Conservation (phyloP, 2,113 vertebrate genomes). For the Naja naja region DNA sequence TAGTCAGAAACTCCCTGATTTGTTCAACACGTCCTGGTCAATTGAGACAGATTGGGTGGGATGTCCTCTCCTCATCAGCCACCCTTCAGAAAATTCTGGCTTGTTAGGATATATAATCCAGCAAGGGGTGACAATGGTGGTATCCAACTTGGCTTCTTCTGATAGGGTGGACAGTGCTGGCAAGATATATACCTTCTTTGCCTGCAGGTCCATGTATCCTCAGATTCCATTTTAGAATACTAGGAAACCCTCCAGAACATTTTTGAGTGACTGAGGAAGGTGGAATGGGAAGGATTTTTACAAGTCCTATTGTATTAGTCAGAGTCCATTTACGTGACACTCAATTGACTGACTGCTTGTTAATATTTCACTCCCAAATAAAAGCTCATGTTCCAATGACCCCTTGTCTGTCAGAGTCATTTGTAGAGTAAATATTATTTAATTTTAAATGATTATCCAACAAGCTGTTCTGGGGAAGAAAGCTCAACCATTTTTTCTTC, state of each 20-base stretch:
- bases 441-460: background rate
- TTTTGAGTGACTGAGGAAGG: background rate
- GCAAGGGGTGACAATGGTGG: background rate
- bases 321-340: background rate
- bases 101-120: background rate
- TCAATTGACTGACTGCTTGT: background rate
- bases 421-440: background rate
- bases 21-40: background rate
- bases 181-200: background rate
- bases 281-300: background rate
- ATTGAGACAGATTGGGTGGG: background rate
- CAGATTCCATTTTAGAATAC: background rate
- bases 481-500: background rate
- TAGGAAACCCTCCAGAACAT: background rate
- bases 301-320: background rate
- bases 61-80: background rate
- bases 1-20: background rate
- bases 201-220: background rate
- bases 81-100: background rate
- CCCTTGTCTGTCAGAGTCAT: background rate
- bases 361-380: background rate
- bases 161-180: background rate
- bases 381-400: background rate
- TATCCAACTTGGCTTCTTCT: too few relatives aligned
- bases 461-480: background rate